Evolutionary conservation across 64 coral and sea anemone species (phyloP), one percentile per base, ranked within the genome.

Genomic region (Pocillopora verrucosa): DNA sequence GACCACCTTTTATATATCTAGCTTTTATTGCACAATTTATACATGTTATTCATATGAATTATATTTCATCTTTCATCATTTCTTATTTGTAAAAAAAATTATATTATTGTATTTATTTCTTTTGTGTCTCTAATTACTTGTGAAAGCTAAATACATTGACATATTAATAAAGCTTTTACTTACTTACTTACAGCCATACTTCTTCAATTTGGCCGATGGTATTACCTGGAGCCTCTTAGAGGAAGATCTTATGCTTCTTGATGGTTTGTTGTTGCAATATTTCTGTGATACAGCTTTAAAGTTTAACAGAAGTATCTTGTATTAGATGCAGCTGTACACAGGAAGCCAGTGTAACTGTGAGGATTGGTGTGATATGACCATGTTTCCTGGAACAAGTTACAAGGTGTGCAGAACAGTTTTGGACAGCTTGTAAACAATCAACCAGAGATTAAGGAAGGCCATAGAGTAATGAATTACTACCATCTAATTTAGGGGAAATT

Each of bases 381-480:
- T 73, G 62, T 83, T 83, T 83, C 16, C 76, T 79, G 11, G 89
- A 73, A 83, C 36, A 20, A 58, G 89, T 91, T 59, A 83, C 0
- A 75, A 90, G 56, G 34, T 79, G 56, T 34, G 89, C 65, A 9
- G 78, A 65, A 72, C 22, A 74, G 59, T 83, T 90, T 30, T 75
- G 89, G 25, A 83, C 61, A 73, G 60, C 24, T 77, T 87, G 74
- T 35, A 92, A 74, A 61, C 84, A 16, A 9, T 92, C 61, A 57
- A 92, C 79, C 60, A 85, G 34, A 87, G 25, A 86, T 36, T 72
- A 5, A 58, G 88, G 77, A n/a, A 90, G 36, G 79, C 88, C 76
- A 73, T 75, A 80, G 15, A 80, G 65, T 36, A 80, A 60, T 41
- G 70, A 56, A 70, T 90, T 90, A 80, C 88, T 65, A 81, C 19